Evolutionary conservation across 2,113 vertebrate genomes (phyloP), one percentile per base, ranked within the genome.

Genomic region (Echinops telfairi): DNA sequence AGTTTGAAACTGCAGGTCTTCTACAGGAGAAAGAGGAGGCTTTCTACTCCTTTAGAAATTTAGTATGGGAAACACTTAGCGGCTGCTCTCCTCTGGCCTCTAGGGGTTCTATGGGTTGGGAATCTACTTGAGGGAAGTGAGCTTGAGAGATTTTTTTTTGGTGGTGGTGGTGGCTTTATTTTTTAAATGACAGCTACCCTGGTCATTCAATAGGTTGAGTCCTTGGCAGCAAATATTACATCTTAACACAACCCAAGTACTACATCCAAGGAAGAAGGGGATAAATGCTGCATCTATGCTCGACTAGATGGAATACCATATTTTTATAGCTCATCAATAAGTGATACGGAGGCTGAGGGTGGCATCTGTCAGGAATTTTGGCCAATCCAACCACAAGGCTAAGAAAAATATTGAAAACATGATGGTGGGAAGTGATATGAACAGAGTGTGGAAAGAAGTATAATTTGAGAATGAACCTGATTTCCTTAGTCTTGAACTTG

Each of bases 351-450:
- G 31, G 38, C 60, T 40, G 8, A 89, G 1, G 19, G 40, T 20
- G 73, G 36, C 6, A 38, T 40, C 12, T 71, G 20, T 70, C 17
- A 66, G 68, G 33, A 33, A 66, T 76, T 80, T 53, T 3, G 81
- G 23, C 40, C 27, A 81, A n/a, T 58, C 60, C 38, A 73, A 11
- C 31, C 7, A 53, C 8, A 22, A 83, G 62, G 31, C 87, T 89
- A 93, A 94, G 89, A 89, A 89, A 96, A 92, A 88, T 78, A 86
- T 6, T 93, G 76, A 58, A 82, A 92, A 94, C 27, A 36, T 60
- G 22, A 89, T 89, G 62, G 73, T 53, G 31, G 47, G 25, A 33
- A 82, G 29, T 64, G 73, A 85, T 36, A 83, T 29, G 57, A 91
- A 85, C 20, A n/a, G 23, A 6, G 7, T 94, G 64, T 66, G 4